Conservation (phyloP, 1,140 invertebrate species). For the Aphelenchoides avenae region DNA sequence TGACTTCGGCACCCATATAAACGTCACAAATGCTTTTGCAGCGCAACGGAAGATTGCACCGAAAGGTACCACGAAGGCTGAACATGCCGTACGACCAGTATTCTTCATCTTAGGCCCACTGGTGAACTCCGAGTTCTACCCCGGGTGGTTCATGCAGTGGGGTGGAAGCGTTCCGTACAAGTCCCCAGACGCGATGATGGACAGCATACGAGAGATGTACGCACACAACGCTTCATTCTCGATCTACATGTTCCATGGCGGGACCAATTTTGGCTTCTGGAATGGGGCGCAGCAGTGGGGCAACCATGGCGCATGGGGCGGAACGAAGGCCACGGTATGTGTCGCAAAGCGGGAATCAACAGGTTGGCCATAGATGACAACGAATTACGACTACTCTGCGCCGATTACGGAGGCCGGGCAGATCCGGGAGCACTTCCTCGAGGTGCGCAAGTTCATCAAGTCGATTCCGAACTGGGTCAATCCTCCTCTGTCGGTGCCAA, state of each 20-base stretch:
- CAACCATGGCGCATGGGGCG: conserved; percentile 5
- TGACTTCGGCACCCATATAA: conserved; percentile 39
- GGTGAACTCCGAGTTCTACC: conserved; percentile 71
- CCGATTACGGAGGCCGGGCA: conserved; percentile 77
- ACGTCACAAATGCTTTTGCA: too few relatives aligned
- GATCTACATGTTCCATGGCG: conserved; percentile 72
- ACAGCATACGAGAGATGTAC: conserved; percentile 65
- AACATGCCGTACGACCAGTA: too few relatives aligned
- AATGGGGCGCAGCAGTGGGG: conserved; percentile 64
- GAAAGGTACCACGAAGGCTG: too few relatives aligned
- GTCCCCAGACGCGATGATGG: neutral
- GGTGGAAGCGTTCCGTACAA: too few relatives aligned
- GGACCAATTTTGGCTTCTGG: conserved; percentile 71
- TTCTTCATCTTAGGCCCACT: conserved; percentile 26
- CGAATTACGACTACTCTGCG: conserved; percentile 81
- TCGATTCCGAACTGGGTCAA: conserved; percentile 63
- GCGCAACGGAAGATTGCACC: too few relatives aligned
- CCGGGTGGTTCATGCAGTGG: conserved; percentile 81
- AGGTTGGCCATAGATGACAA: conserved; percentile 69
- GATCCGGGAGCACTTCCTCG: conserved; percentile 74
- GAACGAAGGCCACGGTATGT: neutral
- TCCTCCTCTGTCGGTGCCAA: conserved; percentile 20
- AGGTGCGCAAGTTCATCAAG: conserved; percentile 68
- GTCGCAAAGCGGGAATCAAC: too few relatives aligned
- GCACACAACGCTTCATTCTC: conserved; percentile 63